A percentile compares a stretch with the other conserved stretches of the same genome.
These are phyloP conservation scores for Australoheros scitulus DNA, from an alignment of 2,113 vertebrate species.

Conservation along the genomic window DNA sequence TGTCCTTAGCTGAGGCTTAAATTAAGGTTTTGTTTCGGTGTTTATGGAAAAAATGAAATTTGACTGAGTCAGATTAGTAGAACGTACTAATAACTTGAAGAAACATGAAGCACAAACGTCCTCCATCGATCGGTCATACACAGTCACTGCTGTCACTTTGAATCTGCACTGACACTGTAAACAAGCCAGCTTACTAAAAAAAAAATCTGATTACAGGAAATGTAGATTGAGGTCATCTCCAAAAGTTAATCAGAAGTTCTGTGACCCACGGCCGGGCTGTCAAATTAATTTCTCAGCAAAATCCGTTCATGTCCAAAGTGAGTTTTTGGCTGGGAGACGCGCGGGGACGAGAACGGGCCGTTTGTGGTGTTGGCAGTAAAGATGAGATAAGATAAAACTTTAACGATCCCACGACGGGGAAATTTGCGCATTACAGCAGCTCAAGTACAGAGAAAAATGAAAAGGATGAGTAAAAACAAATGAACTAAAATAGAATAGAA, in stretches of 20 bases:
- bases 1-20: neutral
- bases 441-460: no score
- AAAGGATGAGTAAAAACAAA: no score
- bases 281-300: slow-evolving; percentile 1
- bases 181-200: neutral
- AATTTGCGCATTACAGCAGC: no score
- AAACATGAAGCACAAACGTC: neutral
- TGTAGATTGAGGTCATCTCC: neutral
- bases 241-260: slow-evolving; percentile 28
- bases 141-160: neutral
- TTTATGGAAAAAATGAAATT: neutral
- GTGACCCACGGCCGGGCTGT: neutral
- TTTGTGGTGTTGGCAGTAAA: neutral
- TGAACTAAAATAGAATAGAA: no score
- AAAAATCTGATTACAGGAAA: neutral
- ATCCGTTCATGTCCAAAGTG: neutral
- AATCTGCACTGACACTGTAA: neutral
- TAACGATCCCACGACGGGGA: no score
- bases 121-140: neutral
- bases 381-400: no score
- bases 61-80: neutral
- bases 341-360: neutral
- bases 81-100: neutral
- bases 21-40: neutral
- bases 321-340: neutral